Evolutionary conservation across 2,888 invertebrate genomes (phyloP).

Genomic region (Ecdyonurus torrentis): DNA sequence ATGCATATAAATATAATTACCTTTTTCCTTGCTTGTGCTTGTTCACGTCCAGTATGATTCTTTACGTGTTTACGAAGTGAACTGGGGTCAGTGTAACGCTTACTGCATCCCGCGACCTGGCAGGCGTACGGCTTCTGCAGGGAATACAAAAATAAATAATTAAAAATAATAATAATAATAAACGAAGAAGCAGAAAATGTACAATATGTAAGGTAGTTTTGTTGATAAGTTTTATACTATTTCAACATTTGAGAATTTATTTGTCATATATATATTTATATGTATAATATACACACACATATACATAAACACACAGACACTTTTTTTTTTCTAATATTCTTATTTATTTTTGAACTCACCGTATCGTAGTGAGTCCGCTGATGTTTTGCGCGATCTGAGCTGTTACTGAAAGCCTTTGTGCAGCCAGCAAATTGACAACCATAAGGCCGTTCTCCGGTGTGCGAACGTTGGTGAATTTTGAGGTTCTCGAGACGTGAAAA

Average conservation of each 20-base stretch:
- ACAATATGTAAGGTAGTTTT: too few relatives aligned
- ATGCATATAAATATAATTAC: conserved; percentile 9
- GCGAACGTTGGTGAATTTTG: conserved; percentile 91
- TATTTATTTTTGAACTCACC: conserved; percentile 39
- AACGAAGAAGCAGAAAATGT: too few relatives aligned
- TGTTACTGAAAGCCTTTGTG: conserved; percentile 93
- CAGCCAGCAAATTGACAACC: conserved; percentile 86
- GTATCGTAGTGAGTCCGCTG: conserved; percentile 97
- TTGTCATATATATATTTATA: background rate
- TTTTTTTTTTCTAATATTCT: too few relatives aligned
- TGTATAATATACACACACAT: background rate
- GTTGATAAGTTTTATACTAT: too few relatives aligned
- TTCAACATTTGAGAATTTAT: too few relatives aligned
- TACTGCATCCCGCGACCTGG: conserved; percentile 69
- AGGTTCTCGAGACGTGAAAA: conserved; percentile 94
- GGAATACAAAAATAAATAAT: too few relatives aligned
- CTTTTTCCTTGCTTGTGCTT: conserved; percentile 13
- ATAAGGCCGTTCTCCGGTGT: conserved; percentile 93
- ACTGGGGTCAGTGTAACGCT: conserved; percentile 88
- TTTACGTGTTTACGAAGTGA: conserved; percentile 86
- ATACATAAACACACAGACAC: too few relatives aligned
- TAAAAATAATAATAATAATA: too few relatives aligned
- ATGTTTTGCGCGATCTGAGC: conserved; percentile 96
- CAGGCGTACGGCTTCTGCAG: conserved; percentile 83
- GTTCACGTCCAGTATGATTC: conserved; percentile 38